These are phyloP conservation scores for Branchellion lobata DNA, from an alignment of 2,888 invertebrate genomes.

Conservation along the genomic window DNA sequence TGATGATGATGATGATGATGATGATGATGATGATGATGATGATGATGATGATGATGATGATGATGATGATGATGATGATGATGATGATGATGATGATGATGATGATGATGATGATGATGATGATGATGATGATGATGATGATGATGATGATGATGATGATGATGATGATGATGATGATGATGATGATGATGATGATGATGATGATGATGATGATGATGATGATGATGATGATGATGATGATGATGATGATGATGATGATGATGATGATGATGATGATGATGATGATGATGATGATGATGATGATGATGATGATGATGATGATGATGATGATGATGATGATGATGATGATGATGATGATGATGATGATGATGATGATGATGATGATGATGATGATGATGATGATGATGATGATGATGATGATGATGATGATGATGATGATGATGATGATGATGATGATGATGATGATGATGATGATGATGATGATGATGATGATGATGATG, in stretches of 20 bases:
- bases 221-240: slow-evolving; percentile 11
- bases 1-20: not conserved
- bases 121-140: slow-evolving; percentile 14
- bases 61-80: not conserved
- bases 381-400: slow-evolving; percentile 6
- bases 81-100: slow-evolving; percentile 13
- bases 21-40: not conserved
- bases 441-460: not conserved
- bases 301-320: not conserved
- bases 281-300: slow-evolving; percentile 12
- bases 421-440: slow-evolving; percentile 13
- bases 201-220: not conserved
- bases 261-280: not conserved
- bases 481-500: not conserved
- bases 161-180: not conserved
- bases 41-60: slow-evolving; percentile 12
- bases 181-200: slow-evolving; percentile 13
- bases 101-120: not conserved
- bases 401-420: not conserved
- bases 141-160: slow-evolving; percentile 6
- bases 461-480: slow-evolving; percentile 11
- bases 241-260: not conserved
- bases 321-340: slow-evolving; percentile 13
- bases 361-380: slow-evolving; percentile 14
- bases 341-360: not conserved